Evolutionary conservation across 53 echinoderm and acorn worm species (phyloP), one percentile per base, ranked within the genome.

Genomic region (Astropecten irregularis): DNA sequence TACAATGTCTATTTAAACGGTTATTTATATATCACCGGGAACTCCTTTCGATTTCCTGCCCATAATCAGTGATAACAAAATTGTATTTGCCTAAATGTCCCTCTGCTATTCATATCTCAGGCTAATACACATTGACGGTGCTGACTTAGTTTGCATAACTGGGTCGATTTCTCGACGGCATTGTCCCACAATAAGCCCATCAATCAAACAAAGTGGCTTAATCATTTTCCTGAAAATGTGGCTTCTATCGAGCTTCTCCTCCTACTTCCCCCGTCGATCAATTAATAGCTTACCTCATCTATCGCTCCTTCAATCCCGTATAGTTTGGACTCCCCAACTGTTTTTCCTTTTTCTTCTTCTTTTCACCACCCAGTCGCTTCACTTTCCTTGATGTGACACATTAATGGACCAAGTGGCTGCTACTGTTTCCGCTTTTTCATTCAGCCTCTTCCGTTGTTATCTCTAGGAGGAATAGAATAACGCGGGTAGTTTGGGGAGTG

Each of bases 201-300:
- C n/a, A n/a, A n/a, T n/a, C n/a, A n/a, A n/a, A n/a, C n/a, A n/a
- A n/a, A n/a, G n/a, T n/a, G n/a, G n/a, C n/a, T n/a, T n/a, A n/a
- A n/a, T n/a, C n/a, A n/a, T n/a, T 65, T 52, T 72, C 23, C 34
- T 72, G 36, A 1, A n/a, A 73, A 73, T 56, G 54, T 73, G 74
- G 74, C 40, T 73, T 73, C 39, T 73, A 56, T 73, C 39, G 16
- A 36, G 38, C 13, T n/a, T 9, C 36, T 73, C n/a, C 53, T 73
- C 57, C 74, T 26, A 56, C n/a, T n/a, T 55, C 0, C 4, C 38
- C 39, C 18, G 18, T 21, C 59, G 30, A 58, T 13, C 65, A 65
- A 65, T 65, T 38, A 65, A 37, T n/a, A n/a, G n/a, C n/a, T n/a
- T n/a, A 20, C 29, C 38, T n/a, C 65, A 38, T 65, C 65, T 5